These are phyloP conservation scores for Ecdyonurus torrentis DNA, from an alignment of 2,888 invertebrate species.

Conservation along the genomic window DNA sequence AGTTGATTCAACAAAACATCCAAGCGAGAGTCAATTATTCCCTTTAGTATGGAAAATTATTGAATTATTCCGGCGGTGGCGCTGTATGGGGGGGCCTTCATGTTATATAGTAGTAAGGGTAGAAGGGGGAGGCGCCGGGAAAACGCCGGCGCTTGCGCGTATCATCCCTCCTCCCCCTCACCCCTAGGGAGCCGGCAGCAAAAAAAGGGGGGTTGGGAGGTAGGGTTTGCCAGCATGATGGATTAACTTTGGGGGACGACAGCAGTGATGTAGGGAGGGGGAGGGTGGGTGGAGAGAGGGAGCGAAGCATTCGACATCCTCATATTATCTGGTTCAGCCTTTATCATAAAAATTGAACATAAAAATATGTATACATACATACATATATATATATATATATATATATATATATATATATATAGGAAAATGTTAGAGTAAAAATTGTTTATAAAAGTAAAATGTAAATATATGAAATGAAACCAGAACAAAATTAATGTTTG, in stretches of 20 bases:
- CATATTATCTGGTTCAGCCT: not conserved
- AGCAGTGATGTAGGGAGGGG: too few species aligned
- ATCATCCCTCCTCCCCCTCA: not conserved
- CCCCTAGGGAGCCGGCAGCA: not conserved
- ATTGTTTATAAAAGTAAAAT: too few species aligned
- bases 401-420: too few species aligned
- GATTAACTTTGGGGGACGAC: conserved; percentile 3
- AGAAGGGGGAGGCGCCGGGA: not conserved
- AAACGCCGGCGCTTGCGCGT: not conserved
- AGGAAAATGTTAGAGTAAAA: too few species aligned
- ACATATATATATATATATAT: too few species aligned
- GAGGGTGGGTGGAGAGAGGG: not conserved
- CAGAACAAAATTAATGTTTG: too few species aligned
- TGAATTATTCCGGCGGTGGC: not conserved
- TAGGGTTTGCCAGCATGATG: not conserved
- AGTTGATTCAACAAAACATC: not conserved
- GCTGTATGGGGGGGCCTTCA: not conserved
- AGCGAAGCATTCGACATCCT: not conserved
- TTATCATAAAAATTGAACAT: not conserved
- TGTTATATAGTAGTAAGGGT: not conserved
- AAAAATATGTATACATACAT: too few species aligned
- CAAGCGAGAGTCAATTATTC: conserved; percentile 2
- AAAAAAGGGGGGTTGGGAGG: too few species aligned
- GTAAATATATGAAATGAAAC: too few species aligned
- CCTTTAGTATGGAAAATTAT: not conserved